Conservation (phyloP, 2,113 vertebrate genomes). For the Acrocephalus kingi region DNA sequence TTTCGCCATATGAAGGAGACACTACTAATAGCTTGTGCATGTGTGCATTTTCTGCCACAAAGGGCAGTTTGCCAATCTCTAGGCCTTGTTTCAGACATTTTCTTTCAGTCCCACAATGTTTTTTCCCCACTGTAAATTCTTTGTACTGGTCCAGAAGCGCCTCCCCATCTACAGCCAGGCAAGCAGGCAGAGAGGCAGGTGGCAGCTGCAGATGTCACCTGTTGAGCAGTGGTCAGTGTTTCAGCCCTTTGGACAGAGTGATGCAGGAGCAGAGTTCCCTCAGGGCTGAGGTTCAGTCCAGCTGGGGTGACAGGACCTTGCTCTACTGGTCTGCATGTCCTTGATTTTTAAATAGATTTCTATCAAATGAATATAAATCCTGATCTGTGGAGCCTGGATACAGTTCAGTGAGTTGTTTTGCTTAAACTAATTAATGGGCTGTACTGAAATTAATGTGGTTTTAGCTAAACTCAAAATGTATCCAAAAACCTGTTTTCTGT, state of each 20-base stretch:
- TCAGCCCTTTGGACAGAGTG: background rate
- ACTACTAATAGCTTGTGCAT: background rate
- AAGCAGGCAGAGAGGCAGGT: rapidly evolving
- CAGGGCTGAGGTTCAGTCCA: background rate
- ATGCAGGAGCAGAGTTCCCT: background rate
- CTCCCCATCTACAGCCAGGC: background rate
- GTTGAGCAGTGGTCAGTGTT: background rate
- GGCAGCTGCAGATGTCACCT: background rate
- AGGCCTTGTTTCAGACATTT: background rate
- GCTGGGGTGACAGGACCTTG: background rate
- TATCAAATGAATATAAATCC: background rate
- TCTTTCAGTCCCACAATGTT: background rate
- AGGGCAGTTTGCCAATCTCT: background rate
- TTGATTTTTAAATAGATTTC: background rate
- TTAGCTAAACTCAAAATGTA: background rate
- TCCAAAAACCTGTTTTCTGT: background rate
- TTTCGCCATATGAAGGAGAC: background rate
- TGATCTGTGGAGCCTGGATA: background rate
- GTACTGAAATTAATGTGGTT: background rate
- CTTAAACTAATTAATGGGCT: background rate
- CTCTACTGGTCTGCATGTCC: background rate
- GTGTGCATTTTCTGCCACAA: background rate
- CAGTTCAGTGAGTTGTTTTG: background rate
- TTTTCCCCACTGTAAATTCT: background rate
- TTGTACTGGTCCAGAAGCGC: background rate